Evolutionary conservation across 30 jellyfish, hydroid and myxozoan genomes (phyloP).

Genomic region (Turritopsis rubra): DNA sequence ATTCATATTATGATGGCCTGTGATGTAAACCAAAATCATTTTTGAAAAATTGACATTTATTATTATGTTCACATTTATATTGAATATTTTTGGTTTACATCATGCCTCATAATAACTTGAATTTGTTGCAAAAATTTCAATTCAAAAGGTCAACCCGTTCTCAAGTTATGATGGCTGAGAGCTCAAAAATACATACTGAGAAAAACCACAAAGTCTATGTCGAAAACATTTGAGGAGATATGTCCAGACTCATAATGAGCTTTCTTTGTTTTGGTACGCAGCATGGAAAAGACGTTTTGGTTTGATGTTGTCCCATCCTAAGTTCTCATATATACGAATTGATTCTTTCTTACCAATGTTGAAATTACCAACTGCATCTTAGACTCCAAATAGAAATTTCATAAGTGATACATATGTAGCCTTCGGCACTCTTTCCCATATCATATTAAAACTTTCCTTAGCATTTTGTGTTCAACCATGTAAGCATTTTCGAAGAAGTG

Average conservation of each 20-base stretch:
- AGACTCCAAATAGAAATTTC: conserved; percentile 12
- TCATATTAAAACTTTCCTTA: conserved; percentile 26
- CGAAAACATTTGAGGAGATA: background rate
- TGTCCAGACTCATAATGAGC: background rate
- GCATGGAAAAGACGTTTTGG: conserved; percentile 16
- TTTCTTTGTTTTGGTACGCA: background rate
- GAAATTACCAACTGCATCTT: conserved; percentile 35
- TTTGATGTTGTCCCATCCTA: background rate
- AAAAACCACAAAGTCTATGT: background rate
- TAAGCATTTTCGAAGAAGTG: conserved; percentile 20
- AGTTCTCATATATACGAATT: background rate
- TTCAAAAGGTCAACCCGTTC: background rate
- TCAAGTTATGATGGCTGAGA: background rate
- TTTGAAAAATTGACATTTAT: background rate
- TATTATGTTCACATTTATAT: background rate
- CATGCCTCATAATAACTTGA: background rate
- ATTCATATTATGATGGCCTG: background rate
- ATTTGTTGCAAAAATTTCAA: background rate
- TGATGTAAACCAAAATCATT: background rate
- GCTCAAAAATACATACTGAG: background rate
- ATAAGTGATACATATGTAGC: background rate
- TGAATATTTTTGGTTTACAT: background rate
- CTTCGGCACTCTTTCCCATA: conserved; percentile 48
- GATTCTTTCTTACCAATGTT: conserved; percentile 32
- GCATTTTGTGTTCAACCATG: conserved; percentile 47